Conservation (phyloP, 2,888 invertebrate species). For the Cephus nigrinus region DNA sequence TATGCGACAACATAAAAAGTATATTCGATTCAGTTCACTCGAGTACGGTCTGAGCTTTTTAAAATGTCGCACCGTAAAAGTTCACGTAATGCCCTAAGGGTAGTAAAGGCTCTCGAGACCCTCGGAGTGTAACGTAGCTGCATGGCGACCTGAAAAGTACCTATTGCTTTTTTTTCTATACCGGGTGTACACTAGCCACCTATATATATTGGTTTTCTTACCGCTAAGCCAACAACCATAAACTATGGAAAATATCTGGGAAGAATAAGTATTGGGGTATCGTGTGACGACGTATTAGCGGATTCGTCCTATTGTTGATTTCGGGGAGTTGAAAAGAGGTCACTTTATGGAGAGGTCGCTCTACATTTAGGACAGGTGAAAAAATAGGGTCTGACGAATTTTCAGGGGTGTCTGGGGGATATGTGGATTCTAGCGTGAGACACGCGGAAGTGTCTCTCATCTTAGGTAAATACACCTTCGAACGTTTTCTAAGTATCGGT, state of each 20-base stretch:
- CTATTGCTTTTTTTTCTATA: background rate
- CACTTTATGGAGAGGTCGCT: conserved; percentile 1
- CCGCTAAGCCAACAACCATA: conserved; percentile 11
- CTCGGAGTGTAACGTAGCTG: background rate
- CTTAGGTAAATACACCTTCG: background rate
- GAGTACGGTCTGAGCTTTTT: background rate
- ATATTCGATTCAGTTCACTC: background rate
- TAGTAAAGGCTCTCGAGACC: background rate
- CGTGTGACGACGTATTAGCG: conserved; percentile 22
- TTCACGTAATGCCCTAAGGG: background rate
- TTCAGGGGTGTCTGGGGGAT: background rate
- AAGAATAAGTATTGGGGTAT: conserved; percentile 11
- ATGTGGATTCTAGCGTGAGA: background rate
- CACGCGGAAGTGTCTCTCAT: background rate
- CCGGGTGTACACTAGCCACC: background rate
- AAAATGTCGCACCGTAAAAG: background rate
- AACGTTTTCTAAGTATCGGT: background rate
- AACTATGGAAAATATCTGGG: background rate
- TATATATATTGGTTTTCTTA: conserved; percentile 2
- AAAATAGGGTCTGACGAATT: conserved; percentile 1
- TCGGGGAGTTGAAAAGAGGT: background rate
- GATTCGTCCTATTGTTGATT: conserved; percentile 18
- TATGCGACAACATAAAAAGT: background rate
- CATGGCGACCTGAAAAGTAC: background rate
- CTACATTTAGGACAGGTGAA: conserved; percentile 1